A percentile compares a stretch with the other conserved stretches of the same genome.
These are phyloP conservation scores for Rhizoglyphus robini DNA, from an alignment of 1,140 invertebrate species.

Conservation along the genomic window DNA sequence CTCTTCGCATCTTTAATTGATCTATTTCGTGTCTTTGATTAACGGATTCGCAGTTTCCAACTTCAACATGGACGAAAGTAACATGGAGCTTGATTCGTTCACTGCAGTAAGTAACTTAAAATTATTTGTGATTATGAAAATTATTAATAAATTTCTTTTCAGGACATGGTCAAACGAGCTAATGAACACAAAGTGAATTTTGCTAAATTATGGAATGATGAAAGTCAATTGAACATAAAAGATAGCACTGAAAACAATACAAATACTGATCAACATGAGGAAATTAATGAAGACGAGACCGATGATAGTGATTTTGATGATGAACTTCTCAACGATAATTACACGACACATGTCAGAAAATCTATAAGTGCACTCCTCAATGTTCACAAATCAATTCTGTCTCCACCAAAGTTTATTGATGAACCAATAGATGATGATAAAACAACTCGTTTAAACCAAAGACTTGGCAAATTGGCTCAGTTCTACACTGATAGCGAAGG, in stretches of 20 bases:
- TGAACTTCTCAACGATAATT: background rate
- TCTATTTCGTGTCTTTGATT: background rate
- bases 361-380: background rate
- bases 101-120: background rate
- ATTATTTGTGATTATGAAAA: background rate
- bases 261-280: background rate
- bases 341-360: background rate
- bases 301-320: background rate
- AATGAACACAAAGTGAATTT: background rate
- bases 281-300: background rate
- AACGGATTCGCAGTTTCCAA: too few relatives aligned
- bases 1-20: background rate
- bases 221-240: background rate
- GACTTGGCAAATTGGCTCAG: background rate
- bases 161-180: background rate
- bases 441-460: background rate
- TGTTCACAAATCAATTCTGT: background rate
- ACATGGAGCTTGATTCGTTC: background rate
- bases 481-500: background rate
- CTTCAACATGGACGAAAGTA: too few relatives aligned
- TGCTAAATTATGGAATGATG: background rate
- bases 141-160: background rate
- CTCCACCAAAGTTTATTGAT: background rate
- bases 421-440: background rate
- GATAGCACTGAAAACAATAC: background rate